Base-by-base conservation (phyloP, 2,113 vertebrate species). In the Geothlypis trichas region DNA sequence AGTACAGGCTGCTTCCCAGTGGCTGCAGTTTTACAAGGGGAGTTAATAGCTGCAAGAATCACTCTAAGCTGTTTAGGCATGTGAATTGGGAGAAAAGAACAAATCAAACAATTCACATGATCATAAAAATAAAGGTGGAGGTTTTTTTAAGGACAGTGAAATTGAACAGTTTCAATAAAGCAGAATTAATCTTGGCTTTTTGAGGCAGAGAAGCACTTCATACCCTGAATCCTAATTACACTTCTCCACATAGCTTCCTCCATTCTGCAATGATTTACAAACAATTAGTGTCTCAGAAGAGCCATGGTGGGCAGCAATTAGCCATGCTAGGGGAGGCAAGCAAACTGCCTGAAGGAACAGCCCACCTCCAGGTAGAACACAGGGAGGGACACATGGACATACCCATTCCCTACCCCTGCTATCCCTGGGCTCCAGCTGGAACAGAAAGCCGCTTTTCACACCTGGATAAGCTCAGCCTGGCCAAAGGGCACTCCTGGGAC, bases 341-440 rank as follows among this genome's bases (percentile, higher is more conserved):
- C 51, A 73, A 78, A 46, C 21, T 11, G 67, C 37, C 61, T 84
- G 42, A 78, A 83, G 2, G 7, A 73, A 35, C 54, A 80, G 69
- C 54, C 33, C 42, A 66, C 17, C 17, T 41, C 22, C 57, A 39
- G n/a, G 44, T 49, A 89, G 44, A 49, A 78, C 9, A 39, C n/a
- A 47, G 31, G 27, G 26, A 93, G 6, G 28, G 59, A 65, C 54
- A 58, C 1, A 0, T 19, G 51, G 79, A 86, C 39, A 21, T 13
- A n/a, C 31, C 57, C 0, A 0, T n/a, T 66, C 33, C 26, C 28
- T 6, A 1, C 14, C 18, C 37, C 17, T n/a, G 35, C 9, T 0
- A 0, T 22, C 30, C 42, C 42, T 4, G 5, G 26, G 35, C 42
- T 77, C 66, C 62, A 71, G 49, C 28, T 80, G 62, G 37, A 79